phyloP scores from a whole-genome alignment of 2,888 invertebrate species.

The Lottia gigantea region DNA sequence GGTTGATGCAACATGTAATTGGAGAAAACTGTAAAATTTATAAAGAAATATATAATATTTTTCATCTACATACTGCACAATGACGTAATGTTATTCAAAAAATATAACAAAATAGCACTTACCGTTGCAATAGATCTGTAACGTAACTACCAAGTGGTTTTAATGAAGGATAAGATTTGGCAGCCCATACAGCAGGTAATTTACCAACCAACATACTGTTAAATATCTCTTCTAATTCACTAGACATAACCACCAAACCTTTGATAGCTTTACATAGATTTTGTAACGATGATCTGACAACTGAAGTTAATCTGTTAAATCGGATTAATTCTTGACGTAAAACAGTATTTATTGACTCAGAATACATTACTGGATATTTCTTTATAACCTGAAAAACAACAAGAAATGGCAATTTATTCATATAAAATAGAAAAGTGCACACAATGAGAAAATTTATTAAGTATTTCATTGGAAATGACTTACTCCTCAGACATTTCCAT shows the following conservation, averaged over 20 bases:
- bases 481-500: too few species aligned
- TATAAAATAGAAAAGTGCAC: neutral
- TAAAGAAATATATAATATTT: too few species aligned
- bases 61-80: too few species aligned
- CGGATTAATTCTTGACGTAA: slow-evolving; percentile 68
- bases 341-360: slow-evolving; percentile 69
- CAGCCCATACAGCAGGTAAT: slow-evolving; percentile 66
- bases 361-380: slow-evolving; percentile 67
- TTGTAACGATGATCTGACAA: slow-evolving; percentile 62
- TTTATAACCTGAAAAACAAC: slow-evolving; percentile 58
- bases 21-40: too few species aligned
- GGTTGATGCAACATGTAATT: too few species aligned
- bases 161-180: slow-evolving; percentile 68
- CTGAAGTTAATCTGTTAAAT: slow-evolving; percentile 64
- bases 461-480: too few species aligned
- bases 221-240: slow-evolving; percentile 68
- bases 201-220: slow-evolving; percentile 67
- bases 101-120: too few species aligned
- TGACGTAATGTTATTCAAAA: too few species aligned
- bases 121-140: slow-evolving; percentile 75
- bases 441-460: too few species aligned
- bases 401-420: neutral
- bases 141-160: slow-evolving; percentile 68
- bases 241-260: slow-evolving; percentile 68
- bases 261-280: slow-evolving; percentile 68